Evolutionary conservation across 2,797 vertebrate species (phyloP), one percentile per base, ranked within the genome.

Genomic region (Martes flavigula): DNA sequence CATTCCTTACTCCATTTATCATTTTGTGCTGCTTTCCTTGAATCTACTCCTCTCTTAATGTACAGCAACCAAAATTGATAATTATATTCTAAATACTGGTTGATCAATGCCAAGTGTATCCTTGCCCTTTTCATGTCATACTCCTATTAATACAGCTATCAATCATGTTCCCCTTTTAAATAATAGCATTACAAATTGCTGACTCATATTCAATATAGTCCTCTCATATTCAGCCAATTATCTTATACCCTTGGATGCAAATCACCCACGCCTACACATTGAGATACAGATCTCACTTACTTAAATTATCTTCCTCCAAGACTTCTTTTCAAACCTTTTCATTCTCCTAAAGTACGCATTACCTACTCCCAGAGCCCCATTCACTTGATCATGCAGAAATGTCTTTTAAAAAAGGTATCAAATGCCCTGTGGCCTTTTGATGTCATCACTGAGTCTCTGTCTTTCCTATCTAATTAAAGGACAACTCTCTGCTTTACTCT

Each of bases 131-230:
- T 20, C 79, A 12, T 90, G 88, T 89, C 81, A 46, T 51, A 43
- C 21, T 73, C 38, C 20, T 97, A 85, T 91, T 97, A 97, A 93
- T 79, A 89, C 78, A 40, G 17, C 87, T 91, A 92, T 96, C 66
- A 46, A 5, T 90, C 81, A 0, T 66, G 93, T 95, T 97, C 56
- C 79, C 32, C 30, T 94, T 92, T 94, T 86, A 40, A 97, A 90
- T 97, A 97, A 97, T 21, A 92, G 78, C 64, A 73, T 94, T 89
- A 96, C 51, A 96, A 93, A 93, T 66, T 95, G 62, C 94, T 97
- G 97, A 94, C 85, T 95, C 97, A 87, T 82, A 92, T 30, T 88
- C 86, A 96, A 92, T 95, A 91, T 38, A 73, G 62, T 43, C n/a
- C 90, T 87, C 84, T 54, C 51, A 54, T 18, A 54, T 72, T 81